Conservation (phyloP, 2,113 vertebrate genomes). For the Campylomormyrus tamandua region DNA sequence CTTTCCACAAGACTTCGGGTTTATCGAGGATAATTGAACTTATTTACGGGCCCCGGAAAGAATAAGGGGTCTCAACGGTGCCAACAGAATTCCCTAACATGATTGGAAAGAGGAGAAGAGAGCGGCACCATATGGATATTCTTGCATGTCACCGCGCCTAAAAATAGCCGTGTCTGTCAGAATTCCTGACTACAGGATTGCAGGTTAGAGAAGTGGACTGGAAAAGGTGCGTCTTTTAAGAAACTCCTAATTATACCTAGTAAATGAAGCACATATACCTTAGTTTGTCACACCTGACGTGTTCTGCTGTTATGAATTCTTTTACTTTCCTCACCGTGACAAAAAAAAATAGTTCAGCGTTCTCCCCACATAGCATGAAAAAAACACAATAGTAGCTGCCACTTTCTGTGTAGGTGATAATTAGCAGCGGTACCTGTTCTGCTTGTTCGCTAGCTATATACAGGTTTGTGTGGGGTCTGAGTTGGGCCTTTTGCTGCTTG, state of each 20-base stretch:
- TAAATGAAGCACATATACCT: background rate
- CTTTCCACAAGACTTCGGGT: background rate
- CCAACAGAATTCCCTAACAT: conserved; percentile 33
- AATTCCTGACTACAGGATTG: conserved; percentile 29
- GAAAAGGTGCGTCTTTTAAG: conserved; percentile 11
- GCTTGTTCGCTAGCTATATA: background rate
- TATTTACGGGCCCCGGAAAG: conserved; percentile 18
- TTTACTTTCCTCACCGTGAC: background rate
- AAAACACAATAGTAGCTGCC: background rate
- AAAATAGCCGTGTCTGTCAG: conserved; percentile 36
- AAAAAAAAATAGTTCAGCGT: background rate
- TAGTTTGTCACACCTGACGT: too few species aligned
- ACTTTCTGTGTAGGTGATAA: background rate
- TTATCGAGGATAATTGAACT: conserved; percentile 26
- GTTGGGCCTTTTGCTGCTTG: background rate
- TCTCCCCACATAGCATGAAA: background rate
- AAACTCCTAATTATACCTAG: conserved; percentile 28
- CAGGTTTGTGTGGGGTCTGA: background rate
- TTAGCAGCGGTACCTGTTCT: background rate
- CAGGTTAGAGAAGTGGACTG: too few species aligned
- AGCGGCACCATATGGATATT: conserved; percentile 33
- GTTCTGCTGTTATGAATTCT: background rate
- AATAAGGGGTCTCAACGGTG: conserved; percentile 14
- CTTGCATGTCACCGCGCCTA: conserved; percentile 12
- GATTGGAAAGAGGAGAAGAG: conserved; percentile 25